phyloP scores from a whole-genome alignment of 2,888 invertebrate genomes.

The Nymphalis urticae region DNA sequence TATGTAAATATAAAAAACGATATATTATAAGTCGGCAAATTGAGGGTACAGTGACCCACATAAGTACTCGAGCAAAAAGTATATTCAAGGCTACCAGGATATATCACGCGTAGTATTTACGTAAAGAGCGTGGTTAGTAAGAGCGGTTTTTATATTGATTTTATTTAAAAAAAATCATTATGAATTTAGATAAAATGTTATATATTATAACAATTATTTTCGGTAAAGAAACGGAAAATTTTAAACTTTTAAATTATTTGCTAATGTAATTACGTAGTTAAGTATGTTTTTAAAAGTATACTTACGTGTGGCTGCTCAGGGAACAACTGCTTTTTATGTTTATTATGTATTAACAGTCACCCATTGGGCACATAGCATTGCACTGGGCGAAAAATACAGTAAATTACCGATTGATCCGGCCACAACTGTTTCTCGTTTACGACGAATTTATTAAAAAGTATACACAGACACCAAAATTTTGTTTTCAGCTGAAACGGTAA shows the following conservation, averaged over 20 bases:
- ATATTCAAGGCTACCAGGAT: slow-evolving; percentile 26
- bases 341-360: slow-evolving; percentile 57
- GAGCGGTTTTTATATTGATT: not conserved
- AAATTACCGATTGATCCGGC: slow-evolving; percentile 54
- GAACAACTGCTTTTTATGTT: slow-evolving; percentile 43
- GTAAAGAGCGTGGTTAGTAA: not conserved
- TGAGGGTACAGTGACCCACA: slow-evolving; percentile 25
- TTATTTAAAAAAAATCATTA: not conserved
- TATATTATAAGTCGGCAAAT: slow-evolving; percentile 11
- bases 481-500: slow-evolving; percentile 44
- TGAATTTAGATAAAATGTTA: too few relatives aligned
- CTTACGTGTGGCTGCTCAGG: slow-evolving; percentile 38
- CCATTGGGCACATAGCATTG: slow-evolving; percentile 58
- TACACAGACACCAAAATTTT: slow-evolving; percentile 40
- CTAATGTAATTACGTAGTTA: slow-evolving; percentile 13
- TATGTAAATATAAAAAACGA: slow-evolving; percentile 18
- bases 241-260: not conserved
- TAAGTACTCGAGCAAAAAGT: slow-evolving; percentile 23
- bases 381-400: slow-evolving; percentile 54
- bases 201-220: not conserved
- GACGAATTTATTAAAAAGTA: slow-evolving; percentile 38
- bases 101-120: slow-evolving; percentile 24
- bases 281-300: slow-evolving; percentile 26
- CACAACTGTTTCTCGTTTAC: slow-evolving; percentile 47
- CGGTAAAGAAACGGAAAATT: not conserved